Base-by-base conservation (phyloP, 2,888 invertebrate species). In the Cheiracanthium punctorium region DNA sequence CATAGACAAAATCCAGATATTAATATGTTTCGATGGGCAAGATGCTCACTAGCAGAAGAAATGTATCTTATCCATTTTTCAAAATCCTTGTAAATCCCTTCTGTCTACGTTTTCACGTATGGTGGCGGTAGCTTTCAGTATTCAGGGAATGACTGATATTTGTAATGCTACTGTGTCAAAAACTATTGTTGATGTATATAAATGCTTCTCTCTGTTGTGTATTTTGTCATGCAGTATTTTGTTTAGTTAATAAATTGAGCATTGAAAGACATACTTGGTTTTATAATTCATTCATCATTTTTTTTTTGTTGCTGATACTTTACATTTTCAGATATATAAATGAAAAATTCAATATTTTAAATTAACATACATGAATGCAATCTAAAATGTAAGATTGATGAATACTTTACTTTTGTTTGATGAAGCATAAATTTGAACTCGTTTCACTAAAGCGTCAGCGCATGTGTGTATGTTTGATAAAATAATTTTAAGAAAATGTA, bases 191-290 rank as follows among this genome's bases (percentile, higher is more conserved):
- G 4, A 30, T 67, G 67, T 67, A 67, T 67, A 67, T 67, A 67
- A 30, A n/a, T 29, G 30, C 67, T 30, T 67, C n/a, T n/a, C n/a
- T n/a, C 24, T 43, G 43, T 71, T 43, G 17, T 71, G 28, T 71
- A 8, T 71, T 41, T 71, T 71, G 71, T 71, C 1, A 43, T 24
- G 71, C 43, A 24, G 29, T 71, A 30, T 67, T 67, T 30, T 67
- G 32, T 67, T 71, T 33, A 43, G 20, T 17, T 29, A 71, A 71
- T 43, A 43, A 71, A 71, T 71, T 71, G n/a, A 30, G 67, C 67
- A 67, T 67, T 10, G 10, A 67, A 67, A 67, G 32, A 14, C 30
- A 64, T 5, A n/a, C 7, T 52, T 4, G n/a, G 52, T 52, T 52
- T 1, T n/a, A 7, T 28, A 28, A 8, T 37, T 48, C 17, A 2